Evolutionary conservation across 1,140 invertebrate genomes (phyloP), one percentile per base, ranked within the genome.

Genomic region (Drosophila truncata): DNA sequence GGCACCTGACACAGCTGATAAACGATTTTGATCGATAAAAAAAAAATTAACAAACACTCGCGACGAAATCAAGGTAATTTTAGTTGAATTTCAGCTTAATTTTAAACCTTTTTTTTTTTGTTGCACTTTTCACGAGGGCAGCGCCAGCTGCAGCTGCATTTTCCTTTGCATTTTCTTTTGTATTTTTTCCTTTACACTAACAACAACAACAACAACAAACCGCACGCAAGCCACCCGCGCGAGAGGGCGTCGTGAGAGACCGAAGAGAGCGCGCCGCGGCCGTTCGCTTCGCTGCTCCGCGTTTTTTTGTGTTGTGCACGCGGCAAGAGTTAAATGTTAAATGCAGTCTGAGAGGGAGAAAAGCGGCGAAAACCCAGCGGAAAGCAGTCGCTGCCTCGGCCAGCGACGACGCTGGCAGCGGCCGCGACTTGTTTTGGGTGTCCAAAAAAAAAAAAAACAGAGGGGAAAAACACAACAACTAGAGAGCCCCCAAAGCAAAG

Each of bases 291-390:
- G 70, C 77, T 78, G 64, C 80, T 79, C 83, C 81, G 78, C 78
- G 29, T 44, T 39, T 71, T 63, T 70, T 74, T 54, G 84, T 64
- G 77, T 88, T 90, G 85, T 83, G 77, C 77, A 84, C 84, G 85
- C 84, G 84, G 85, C 85, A 90, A 88, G 85, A 90, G 84, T 88
- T 88, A 90, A 88, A 90, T 90, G 84, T 88, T 88, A 90, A 88
- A 90, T 88, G 85, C 85, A 88, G 84, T 88, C 80, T 84, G 54
- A 62, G 44, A 60, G 50, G 29, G 67, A 58, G 59, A 54, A 58
- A 61, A 71, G 47, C 76, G 46, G 69, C 59, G 47, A 64, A 70
- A 62, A 76, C 57, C 55, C 72, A 58, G 44, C 60, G 52, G 13
- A 23, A 35, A 52, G 44, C 44, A 10, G 44, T 13, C 49, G 60